These are phyloP conservation scores for Gobius niger DNA, from an alignment of 2,113 vertebrate genomes.

Conservation along the genomic window DNA sequence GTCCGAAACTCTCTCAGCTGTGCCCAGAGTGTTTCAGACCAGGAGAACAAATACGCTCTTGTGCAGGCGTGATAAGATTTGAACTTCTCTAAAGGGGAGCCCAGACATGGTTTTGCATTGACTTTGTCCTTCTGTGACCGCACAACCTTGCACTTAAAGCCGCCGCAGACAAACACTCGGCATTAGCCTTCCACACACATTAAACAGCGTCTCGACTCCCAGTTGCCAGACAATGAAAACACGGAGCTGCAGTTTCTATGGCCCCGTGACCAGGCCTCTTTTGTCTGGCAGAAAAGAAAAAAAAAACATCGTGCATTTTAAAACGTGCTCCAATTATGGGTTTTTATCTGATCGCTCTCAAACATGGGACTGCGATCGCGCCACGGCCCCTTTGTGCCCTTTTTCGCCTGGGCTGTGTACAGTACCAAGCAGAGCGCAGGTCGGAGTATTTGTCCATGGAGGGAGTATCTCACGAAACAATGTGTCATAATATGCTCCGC, in stretches of 20 bases:
- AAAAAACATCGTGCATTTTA: conserved; percentile 48
- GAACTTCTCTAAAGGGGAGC: conserved; percentile 46
- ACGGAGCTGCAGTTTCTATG: conserved; percentile 68
- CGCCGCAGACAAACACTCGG: conserved; percentile 32
- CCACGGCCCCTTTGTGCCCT: conserved; percentile 57
- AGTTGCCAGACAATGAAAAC: conserved; percentile 70
- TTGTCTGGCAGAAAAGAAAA: conserved; percentile 73
- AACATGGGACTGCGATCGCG: conserved; percentile 61
- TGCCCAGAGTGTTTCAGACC: conserved; percentile 51
- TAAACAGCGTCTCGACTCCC: conserved; percentile 53
- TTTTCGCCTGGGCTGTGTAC: conserved; percentile 71
- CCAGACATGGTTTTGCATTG: conserved; percentile 55
- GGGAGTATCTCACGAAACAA: conserved; percentile 69
- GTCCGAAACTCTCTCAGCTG: conserved; percentile 46
- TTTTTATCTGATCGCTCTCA: conserved; percentile 79
- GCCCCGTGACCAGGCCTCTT: conserved; percentile 54
- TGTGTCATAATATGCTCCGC: conserved; percentile 46
- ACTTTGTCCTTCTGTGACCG: conserved; percentile 69
- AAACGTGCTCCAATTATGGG: conserved; percentile 69
- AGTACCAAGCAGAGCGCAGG: conserved; percentile 85
- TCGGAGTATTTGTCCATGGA: conserved; percentile 88
- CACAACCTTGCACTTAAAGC: conserved; percentile 28
- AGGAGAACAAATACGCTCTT: conserved; percentile 67
- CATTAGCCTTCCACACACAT: conserved; percentile 53
- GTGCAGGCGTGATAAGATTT: conserved; percentile 69